Percentiles rank a stretch among this genome's conserved stretches.
These are phyloP conservation scores for Thinocorus orbignyianus DNA, from an alignment of 2,113 vertebrate genomes.

Conservation along the genomic window DNA sequence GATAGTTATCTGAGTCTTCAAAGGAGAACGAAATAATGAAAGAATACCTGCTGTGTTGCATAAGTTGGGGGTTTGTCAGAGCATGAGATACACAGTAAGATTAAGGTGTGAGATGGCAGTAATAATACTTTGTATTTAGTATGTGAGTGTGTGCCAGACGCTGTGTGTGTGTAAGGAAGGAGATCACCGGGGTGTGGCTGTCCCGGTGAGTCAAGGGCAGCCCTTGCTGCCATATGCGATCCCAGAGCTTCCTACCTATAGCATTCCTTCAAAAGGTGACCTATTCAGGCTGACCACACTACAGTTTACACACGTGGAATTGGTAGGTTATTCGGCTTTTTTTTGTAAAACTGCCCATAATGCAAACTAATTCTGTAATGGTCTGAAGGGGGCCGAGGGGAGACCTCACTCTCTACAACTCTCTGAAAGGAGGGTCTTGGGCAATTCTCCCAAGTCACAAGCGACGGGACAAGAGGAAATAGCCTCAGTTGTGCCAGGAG, in stretches of 20 bases:
- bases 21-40: background rate
- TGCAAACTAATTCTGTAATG: background rate
- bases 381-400: background rate
- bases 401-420: too few species aligned
- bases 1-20: conserved; percentile 14
- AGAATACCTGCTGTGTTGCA: background rate
- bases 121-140: background rate
- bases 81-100: background rate
- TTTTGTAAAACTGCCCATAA: background rate
- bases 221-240: accelerated
- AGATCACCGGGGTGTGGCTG: background rate
- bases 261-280: background rate
- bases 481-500: too few species aligned
- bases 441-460: too few species aligned
- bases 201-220: background rate
- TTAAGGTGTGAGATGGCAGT: background rate
- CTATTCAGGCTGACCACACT: background rate
- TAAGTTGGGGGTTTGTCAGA: background rate
- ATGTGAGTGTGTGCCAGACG: background rate
- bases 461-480: too few species aligned
- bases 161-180: background rate
- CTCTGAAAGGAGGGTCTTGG: too few species aligned
- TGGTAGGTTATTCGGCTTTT: background rate
- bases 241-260: background rate
- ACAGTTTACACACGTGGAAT: accelerated